Evolutionary conservation across 2,797 vertebrate genomes (phyloP).

Genomic region (Glossophaga mutica): DNA sequence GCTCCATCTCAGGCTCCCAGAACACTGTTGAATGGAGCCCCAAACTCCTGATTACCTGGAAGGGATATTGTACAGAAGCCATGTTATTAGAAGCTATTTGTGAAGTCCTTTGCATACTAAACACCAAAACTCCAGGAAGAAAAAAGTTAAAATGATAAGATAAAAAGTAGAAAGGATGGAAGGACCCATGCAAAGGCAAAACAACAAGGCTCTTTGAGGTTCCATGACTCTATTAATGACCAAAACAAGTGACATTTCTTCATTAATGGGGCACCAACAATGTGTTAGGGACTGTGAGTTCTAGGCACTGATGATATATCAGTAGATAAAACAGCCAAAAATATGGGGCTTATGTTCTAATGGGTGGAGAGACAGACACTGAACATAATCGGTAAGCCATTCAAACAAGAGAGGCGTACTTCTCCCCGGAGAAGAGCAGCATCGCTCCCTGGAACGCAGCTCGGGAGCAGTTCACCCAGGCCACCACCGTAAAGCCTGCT

Average conservation of each 20-base stretch:
- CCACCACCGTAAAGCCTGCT: accelerated
- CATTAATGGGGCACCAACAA: neutral
- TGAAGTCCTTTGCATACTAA: neutral
- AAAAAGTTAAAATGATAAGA: neutral
- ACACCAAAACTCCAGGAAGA: neutral
- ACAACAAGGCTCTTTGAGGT: neutral
- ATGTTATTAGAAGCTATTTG: neutral
- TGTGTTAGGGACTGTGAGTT: neutral
- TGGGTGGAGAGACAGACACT: neutral
- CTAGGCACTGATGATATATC: neutral
- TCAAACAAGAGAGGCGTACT: neutral
- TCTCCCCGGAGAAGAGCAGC: neutral
- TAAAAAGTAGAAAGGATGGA: neutral
- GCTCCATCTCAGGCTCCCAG: neutral
- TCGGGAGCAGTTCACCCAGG: neutral
- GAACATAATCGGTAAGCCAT: neutral
- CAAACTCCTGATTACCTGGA: neutral
- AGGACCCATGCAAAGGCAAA: neutral
- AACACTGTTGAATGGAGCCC: neutral
- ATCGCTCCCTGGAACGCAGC: accelerated
- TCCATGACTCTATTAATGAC: neutral
- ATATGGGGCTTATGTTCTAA: neutral
- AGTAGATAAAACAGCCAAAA: neutral
- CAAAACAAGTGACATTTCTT: neutral
- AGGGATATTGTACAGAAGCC: neutral